Percentiles rank a stretch among this genome's conserved stretches.
These are phyloP conservation scores for Salpingus planirostris DNA, from an alignment of 2,888 invertebrate species.

Conservation along the genomic window DNA sequence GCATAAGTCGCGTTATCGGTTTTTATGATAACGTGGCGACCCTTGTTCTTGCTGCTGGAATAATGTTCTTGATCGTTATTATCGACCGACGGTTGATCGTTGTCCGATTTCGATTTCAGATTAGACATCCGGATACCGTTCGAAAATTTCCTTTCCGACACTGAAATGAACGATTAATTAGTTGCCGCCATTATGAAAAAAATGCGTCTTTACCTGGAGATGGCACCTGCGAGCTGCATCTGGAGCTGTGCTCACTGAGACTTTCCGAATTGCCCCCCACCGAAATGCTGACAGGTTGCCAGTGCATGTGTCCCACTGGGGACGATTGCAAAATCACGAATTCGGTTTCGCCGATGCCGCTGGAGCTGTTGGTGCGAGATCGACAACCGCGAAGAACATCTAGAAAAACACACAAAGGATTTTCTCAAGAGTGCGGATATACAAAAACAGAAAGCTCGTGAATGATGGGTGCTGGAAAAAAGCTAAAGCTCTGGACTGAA, in stretches of 20 bases:
- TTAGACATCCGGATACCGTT: constrained; percentile 25
- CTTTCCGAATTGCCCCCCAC: constrained; percentile 40
- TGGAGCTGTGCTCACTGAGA: constrained; percentile 42
- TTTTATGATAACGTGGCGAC: constrained; percentile 33
- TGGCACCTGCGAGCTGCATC: constrained; percentile 34
- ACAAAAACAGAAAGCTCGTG: no score
- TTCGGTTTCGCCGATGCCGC: constrained; percentile 44
- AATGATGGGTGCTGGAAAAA: no score
- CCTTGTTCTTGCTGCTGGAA: constrained; percentile 23
- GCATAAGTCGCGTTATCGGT: constrained; percentile 22
- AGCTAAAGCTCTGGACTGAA: no score
- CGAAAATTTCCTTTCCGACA: constrained; percentile 27
- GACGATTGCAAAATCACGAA: constrained; percentile 48
- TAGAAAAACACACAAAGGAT: no score
- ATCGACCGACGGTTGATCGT: no score
- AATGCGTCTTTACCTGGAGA: constrained; percentile 31
- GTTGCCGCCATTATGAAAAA: neutral
- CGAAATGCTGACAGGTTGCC: constrained; percentile 42
- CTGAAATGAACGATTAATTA: constrained; percentile 16
- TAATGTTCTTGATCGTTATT: constrained; percentile 6
- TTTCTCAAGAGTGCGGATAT: no score
- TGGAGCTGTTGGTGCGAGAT: constrained; percentile 37
- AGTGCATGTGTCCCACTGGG: constrained; percentile 42
- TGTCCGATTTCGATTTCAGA: constrained; percentile 18
- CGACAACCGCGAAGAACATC: constrained; percentile 23